Evolutionary conservation across 2,888 invertebrate species (phyloP).

Genomic region (Parapristionchus giblindavisi): DNA sequence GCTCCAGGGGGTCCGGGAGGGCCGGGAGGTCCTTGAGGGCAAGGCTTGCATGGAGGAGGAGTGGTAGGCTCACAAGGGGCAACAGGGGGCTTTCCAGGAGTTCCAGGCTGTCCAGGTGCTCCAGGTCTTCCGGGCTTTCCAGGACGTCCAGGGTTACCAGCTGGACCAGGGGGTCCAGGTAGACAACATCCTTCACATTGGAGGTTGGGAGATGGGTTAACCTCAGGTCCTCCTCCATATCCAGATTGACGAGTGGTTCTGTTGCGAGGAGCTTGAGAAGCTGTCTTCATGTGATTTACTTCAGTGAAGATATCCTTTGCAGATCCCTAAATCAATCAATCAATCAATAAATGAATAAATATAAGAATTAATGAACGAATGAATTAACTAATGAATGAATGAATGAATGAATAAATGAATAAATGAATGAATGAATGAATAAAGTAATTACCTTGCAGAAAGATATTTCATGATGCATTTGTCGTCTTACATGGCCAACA

Average conservation of each 20-base stretch:
- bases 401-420: conserved; percentile 3
- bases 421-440: conserved; percentile 15
- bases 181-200: conserved; percentile 62
- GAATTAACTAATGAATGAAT: not conserved
- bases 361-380: conserved; percentile 17
- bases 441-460: conserved; percentile 66
- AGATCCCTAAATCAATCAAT: conserved; percentile 59
- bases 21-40: conserved; percentile 63
- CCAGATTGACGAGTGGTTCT: conserved; percentile 68
- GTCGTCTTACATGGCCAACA: conserved; percentile 66
- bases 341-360: not conserved
- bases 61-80: conserved; percentile 68
- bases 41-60: conserved; percentile 66
- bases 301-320: conserved; percentile 69
- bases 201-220: conserved; percentile 58
- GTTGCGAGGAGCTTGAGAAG: conserved; percentile 59
- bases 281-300: conserved; percentile 68
- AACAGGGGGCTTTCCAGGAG: conserved; percentile 63
- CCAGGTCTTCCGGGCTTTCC: conserved; percentile 50
- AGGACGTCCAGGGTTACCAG: conserved; percentile 47
- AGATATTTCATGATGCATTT: conserved; percentile 69
- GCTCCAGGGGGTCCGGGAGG: conserved; percentile 63
- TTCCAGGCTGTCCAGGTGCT: conserved; percentile 50
- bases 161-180: conserved; percentile 51
- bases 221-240: conserved; percentile 64